Conservation (phyloP, 1,140 invertebrate genomes). For the Camponotus vicinus region DNA sequence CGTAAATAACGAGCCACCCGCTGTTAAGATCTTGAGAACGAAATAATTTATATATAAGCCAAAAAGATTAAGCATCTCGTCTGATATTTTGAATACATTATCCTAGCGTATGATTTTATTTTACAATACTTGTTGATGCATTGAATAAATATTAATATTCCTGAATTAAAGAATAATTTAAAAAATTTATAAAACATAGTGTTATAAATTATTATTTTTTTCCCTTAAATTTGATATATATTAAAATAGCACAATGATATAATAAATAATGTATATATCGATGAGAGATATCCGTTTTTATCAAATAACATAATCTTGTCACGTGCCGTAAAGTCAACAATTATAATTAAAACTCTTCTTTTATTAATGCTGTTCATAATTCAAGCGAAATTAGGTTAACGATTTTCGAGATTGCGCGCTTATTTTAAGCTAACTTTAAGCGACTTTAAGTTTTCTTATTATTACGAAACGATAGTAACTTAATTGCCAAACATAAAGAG, state of each 20-base stretch:
- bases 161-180: background rate
- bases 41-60: constrained; percentile 27
- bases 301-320: background rate
- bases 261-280: background rate
- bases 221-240: background rate
- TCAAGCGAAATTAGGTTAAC: constrained; percentile 35
- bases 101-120: background rate
- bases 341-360: background rate
- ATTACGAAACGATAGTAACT: constrained; percentile 15
- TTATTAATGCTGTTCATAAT: background rate
- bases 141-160: background rate
- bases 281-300: background rate
- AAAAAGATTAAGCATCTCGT: background rate
- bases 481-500: constrained; percentile 19
- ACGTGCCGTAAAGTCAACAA: background rate
- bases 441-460: constrained; percentile 9
- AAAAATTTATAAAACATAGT: background rate
- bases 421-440: constrained; percentile 15
- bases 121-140: background rate
- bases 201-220: background rate
- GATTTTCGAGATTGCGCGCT: constrained; percentile 13
- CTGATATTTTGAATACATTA: background rate
- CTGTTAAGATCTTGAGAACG: background rate
- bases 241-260: background rate
- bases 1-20: constrained; percentile 15